These are phyloP conservation scores for Eristalis tenax DNA, from an alignment of 2,888 invertebrate genomes.

Conservation along the genomic window DNA sequence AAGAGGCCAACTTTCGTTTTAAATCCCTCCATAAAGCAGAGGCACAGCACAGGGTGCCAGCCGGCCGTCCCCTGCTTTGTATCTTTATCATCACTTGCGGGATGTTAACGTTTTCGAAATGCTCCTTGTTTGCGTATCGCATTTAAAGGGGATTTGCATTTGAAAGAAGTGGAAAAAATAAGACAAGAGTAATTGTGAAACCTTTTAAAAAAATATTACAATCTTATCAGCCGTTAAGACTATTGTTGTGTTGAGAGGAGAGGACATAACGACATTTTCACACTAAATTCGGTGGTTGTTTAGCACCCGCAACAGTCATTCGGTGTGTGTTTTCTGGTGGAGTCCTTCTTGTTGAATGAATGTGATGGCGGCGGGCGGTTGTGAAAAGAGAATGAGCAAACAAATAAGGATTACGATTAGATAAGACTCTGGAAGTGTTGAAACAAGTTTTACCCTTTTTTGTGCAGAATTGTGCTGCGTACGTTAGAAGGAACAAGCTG, in stretches of 20 bases:
- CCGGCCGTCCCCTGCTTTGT: not conserved
- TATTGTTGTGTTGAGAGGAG: conserved; percentile 55
- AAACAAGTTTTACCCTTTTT: conserved; percentile 59
- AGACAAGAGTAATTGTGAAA: conserved; percentile 71
- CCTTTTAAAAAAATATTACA: conserved; percentile 73
- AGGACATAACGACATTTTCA: conserved; percentile 71
- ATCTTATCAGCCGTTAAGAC: conserved; percentile 71
- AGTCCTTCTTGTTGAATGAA: not conserved
- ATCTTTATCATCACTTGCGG: conserved; percentile 36
- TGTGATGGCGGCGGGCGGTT: not conserved
- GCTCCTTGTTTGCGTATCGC: conserved; percentile 67
- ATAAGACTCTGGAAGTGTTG: conserved; percentile 51
- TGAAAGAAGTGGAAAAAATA: conserved; percentile 41
- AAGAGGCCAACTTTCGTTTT: conserved; percentile 54
- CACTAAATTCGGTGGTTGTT: conserved; percentile 47
- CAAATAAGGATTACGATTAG: conserved; percentile 70
- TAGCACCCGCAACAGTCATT: conserved; percentile 28
- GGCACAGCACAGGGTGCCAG: too few relatives aligned
- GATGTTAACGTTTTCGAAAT: conserved; percentile 55
- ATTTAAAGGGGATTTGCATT: conserved; percentile 71
- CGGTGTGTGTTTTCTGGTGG: not conserved
- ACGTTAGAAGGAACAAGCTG: not conserved
- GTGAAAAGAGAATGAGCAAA: conserved; percentile 41
- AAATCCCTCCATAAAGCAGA: conserved; percentile 56
- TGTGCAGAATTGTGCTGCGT: not conserved